phyloP scores from a whole-genome alignment of 2,113 vertebrate genomes.

The Antechinus flavipes region DNA sequence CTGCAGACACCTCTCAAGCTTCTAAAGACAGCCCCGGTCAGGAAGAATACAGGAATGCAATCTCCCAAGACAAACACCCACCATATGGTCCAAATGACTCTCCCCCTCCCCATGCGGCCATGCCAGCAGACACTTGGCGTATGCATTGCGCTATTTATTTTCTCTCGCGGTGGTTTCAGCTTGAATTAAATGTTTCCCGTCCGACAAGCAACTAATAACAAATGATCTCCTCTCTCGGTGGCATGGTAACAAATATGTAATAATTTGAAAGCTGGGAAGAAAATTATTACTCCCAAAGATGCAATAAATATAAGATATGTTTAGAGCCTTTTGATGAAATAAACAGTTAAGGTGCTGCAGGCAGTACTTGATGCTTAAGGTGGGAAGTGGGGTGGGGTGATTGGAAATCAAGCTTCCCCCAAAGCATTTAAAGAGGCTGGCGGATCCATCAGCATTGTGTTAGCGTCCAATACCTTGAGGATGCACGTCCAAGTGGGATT shows the following conservation, averaged over 20 bases:
- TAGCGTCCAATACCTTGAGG: conserved; percentile 74
- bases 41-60: conserved; percentile 76
- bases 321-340: conserved; percentile 82
- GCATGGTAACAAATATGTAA: conserved; percentile 85
- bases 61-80: conserved; percentile 78
- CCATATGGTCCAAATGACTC: conserved; percentile 84
- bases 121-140: conserved; percentile 83
- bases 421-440: conserved; percentile 72
- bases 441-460: conserved; percentile 80
- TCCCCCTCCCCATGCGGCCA: conserved; percentile 79
- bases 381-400: conserved; percentile 2
- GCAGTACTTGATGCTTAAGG: conserved; percentile 66
- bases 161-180: conserved; percentile 84
- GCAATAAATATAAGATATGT: conserved; percentile 83
- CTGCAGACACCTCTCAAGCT: background rate
- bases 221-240: conserved; percentile 80
- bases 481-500: conserved; percentile 54
- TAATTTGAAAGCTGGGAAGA: conserved; percentile 85
- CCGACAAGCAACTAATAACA: conserved; percentile 86
- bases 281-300: conserved; percentile 86
- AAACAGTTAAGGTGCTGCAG: conserved; percentile 82
- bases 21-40: background rate
- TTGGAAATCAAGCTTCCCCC: background rate
- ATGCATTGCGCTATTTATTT: conserved; percentile 85
- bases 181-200: conserved; percentile 87